Evolutionary conservation across 2,888 invertebrate genomes (phyloP).

Genomic region (Aphidoletes aphidimyza): DNA sequence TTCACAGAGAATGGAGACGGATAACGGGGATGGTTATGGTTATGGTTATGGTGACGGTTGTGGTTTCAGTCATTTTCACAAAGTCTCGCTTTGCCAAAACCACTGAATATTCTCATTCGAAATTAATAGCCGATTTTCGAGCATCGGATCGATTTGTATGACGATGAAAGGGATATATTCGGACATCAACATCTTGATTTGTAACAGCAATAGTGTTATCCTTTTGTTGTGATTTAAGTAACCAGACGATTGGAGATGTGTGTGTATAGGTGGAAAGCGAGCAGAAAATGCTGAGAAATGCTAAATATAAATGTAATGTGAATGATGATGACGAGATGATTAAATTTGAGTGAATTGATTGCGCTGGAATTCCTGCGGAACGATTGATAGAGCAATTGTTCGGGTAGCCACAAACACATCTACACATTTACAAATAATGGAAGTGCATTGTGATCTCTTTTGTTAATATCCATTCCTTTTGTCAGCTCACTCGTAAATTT

Average conservation of each 20-base stretch:
- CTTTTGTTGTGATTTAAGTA: neutral
- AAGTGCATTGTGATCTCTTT: neutral
- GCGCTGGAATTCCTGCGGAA: neutral
- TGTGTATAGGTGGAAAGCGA: no score
- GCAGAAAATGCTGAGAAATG: neutral
- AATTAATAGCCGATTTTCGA: neutral
- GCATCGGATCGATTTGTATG: neutral
- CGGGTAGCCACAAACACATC: neutral
- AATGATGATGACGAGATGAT: conserved; percentile 1
- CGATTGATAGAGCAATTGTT: no score
- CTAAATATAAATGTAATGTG: neutral
- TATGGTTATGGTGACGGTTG: neutral
- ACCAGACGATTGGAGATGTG: neutral
- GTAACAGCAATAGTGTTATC: neutral
- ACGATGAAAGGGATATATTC: conserved; percentile 27
- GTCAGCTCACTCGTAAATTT: neutral
- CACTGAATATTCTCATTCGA: no score
- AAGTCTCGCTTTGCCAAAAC: no score
- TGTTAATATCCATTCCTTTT: conserved; percentile 6
- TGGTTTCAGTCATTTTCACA: no score
- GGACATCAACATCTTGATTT: conserved; percentile 18
- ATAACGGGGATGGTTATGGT: neutral
- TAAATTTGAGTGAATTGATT: neutral
- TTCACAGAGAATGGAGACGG: neutral
- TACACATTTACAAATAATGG: neutral